phyloP scores from a whole-genome alignment of 2,888 invertebrate species.

The Melinopterus prodromus region DNA sequence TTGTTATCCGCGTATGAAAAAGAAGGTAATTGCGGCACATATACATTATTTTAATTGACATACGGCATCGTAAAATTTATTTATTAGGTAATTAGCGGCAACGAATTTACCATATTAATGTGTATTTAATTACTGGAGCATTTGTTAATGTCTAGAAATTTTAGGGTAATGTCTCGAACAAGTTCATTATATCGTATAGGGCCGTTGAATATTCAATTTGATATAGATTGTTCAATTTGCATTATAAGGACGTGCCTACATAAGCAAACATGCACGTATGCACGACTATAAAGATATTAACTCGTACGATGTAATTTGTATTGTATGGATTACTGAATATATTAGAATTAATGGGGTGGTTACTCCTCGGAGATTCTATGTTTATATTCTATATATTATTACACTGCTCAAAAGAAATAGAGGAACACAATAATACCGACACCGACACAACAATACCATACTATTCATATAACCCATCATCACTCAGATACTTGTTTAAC shows the following conservation, averaged over 20 bases:
- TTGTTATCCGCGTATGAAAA: not conserved
- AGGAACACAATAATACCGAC: too few species aligned
- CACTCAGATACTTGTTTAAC: too few species aligned
- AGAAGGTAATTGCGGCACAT: not conserved
- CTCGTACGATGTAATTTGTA: slow-evolving; percentile 18
- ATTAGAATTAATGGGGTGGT: slow-evolving; percentile 23
- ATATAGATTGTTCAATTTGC: not conserved
- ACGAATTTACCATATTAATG: not conserved
- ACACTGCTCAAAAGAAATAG: too few species aligned
- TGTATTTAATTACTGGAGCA: not conserved
- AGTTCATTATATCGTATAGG: not conserved
- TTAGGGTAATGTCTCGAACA: not conserved
- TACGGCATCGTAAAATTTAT: not conserved
- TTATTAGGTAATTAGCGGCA: not conserved
- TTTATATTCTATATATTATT: too few species aligned
- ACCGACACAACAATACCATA: too few species aligned
- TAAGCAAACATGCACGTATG: not conserved
- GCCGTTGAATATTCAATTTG: not conserved
- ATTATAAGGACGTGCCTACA: not conserved
- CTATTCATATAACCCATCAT: too few species aligned
- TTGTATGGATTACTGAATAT: slow-evolving; percentile 1
- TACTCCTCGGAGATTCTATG: too few species aligned
- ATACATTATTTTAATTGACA: not conserved
- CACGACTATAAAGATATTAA: not conserved
- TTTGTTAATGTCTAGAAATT: not conserved